Evolutionary conservation across 2,113 vertebrate species (phyloP).

Genomic region (Corythoichthys haematopterus): DNA sequence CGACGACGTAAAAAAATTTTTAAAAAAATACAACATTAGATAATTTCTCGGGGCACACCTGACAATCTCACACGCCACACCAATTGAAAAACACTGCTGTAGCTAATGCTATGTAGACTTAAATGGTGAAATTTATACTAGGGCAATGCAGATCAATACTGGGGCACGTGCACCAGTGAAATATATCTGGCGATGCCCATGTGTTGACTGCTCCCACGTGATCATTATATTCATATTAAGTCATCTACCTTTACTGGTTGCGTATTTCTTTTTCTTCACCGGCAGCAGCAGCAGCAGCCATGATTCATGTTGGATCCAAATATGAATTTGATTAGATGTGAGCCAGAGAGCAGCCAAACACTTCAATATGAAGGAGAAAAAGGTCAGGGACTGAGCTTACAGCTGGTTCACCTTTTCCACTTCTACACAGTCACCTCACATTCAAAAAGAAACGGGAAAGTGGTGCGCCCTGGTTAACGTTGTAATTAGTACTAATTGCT

Average conservation of each 20-base stretch:
- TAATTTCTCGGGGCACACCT: no score
- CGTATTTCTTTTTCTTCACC: no score
- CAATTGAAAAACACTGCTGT: no score
- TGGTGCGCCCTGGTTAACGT: slow-evolving; percentile 18
- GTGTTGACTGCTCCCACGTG: slow-evolving; percentile 12
- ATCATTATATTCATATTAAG: slow-evolving; percentile 35
- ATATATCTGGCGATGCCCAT: no score
- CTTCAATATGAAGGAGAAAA: slow-evolving; percentile 47
- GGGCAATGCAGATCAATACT: no score
- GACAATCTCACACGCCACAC: no score
- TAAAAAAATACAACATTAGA: no score
- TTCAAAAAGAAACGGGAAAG: slow-evolving; percentile 14
- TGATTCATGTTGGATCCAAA: slow-evolving; percentile 18
- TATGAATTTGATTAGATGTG: slow-evolving; percentile 44
- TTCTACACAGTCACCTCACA: slow-evolving; percentile 4
- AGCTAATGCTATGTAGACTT: no score
- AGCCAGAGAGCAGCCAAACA: slow-evolving; percentile 31
- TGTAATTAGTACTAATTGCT: slow-evolving; percentile 45
- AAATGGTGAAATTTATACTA: no score
- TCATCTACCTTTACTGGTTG: slow-evolving; percentile 14
- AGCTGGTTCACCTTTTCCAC: slow-evolving; percentile 5
- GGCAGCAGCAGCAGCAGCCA: slow-evolving; percentile 10
- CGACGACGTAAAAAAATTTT: no score
- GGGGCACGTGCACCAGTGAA: no score
- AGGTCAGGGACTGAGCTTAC: slow-evolving; percentile 23